Evolutionary conservation across 2,113 vertebrate species (phyloP).

Genomic region (Oncorhynchus clarkii): DNA sequence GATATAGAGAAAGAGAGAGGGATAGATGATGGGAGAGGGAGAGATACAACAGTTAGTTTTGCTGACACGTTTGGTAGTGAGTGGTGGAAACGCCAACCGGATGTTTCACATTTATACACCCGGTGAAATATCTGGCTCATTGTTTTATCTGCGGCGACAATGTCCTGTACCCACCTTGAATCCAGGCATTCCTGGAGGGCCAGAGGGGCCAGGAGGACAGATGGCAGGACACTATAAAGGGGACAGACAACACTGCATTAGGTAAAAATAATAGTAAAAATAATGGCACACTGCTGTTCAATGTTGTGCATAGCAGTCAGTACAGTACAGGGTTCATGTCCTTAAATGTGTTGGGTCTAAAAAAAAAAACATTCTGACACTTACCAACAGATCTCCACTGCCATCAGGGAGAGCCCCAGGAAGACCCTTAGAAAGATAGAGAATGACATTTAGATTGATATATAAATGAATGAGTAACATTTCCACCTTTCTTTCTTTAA

Average conservation of each 20-base stretch:
- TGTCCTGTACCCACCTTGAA: slow-evolving; percentile 83
- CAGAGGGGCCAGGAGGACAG: slow-evolving; percentile 88
- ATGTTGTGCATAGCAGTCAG: too few relatives aligned
- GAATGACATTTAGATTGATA: not conserved
- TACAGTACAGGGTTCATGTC: not conserved
- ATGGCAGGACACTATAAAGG: slow-evolving; percentile 86
- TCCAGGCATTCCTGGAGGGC: slow-evolving; percentile 92
- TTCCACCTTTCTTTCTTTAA: too few relatives aligned
- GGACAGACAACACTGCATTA: slow-evolving; percentile 29
- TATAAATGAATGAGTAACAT: too few relatives aligned
- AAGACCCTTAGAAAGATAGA: slow-evolving; percentile 78
- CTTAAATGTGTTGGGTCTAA: not conserved
- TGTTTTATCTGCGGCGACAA: too few relatives aligned
- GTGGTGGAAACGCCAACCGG: too few relatives aligned
- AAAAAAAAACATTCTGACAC: slow-evolving; percentile 16
- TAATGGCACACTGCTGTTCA: too few relatives aligned
- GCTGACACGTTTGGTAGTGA: not conserved
- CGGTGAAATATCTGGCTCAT: too few relatives aligned
- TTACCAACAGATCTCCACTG: slow-evolving; percentile 85
- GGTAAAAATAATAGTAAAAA: not conserved
- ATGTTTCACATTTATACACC: too few relatives aligned
- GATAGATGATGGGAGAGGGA: too few relatives aligned
- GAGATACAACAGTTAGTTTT: not conserved
- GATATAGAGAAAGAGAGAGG: too few relatives aligned
- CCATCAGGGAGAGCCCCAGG: slow-evolving; percentile 87